phyloP scores from a whole-genome alignment of 2,113 vertebrate species.

The Catharus fuscescens region DNA sequence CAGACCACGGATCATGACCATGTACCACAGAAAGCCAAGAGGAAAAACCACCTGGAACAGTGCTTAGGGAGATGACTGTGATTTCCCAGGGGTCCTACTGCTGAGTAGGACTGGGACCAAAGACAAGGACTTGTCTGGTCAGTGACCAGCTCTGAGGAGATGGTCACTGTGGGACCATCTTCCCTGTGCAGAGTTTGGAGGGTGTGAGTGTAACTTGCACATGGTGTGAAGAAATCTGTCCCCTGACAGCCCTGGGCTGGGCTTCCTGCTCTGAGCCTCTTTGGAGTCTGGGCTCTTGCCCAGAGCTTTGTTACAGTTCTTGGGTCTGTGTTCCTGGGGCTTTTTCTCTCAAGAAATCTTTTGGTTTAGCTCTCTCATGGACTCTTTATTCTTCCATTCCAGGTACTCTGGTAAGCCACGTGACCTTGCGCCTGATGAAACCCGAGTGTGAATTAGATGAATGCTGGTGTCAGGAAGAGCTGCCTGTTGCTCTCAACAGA shows the following conservation, averaged over 20 bases:
- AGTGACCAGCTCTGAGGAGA: not conserved
- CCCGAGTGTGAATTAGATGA: constrained; percentile 89
- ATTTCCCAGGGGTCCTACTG: not conserved
- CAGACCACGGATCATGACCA: not conserved
- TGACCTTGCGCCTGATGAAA: constrained; percentile 91
- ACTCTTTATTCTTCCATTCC: not conserved
- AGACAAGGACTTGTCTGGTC: not conserved
- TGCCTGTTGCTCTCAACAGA: constrained; percentile 84
- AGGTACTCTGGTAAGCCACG: constrained; percentile 90
- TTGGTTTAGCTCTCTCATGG: not conserved
- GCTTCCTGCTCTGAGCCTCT: not conserved
- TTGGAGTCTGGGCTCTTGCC: not conserved
- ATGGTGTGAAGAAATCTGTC: not conserved
- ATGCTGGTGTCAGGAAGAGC: constrained; percentile 91
- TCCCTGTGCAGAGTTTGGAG: not conserved
- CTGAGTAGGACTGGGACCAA: not conserved
- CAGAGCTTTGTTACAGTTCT: not conserved
- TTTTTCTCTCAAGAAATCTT: not conserved
- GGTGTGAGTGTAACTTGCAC: not conserved
- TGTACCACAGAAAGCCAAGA: not conserved
- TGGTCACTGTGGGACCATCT: not conserved
- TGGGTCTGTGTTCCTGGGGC: not conserved
- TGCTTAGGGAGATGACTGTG: not conserved
- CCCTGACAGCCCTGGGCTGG: not conserved
- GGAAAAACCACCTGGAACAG: not conserved